Conservation (phyloP, 92 coral and sea anemone species). For the Metridium senile region DNA sequence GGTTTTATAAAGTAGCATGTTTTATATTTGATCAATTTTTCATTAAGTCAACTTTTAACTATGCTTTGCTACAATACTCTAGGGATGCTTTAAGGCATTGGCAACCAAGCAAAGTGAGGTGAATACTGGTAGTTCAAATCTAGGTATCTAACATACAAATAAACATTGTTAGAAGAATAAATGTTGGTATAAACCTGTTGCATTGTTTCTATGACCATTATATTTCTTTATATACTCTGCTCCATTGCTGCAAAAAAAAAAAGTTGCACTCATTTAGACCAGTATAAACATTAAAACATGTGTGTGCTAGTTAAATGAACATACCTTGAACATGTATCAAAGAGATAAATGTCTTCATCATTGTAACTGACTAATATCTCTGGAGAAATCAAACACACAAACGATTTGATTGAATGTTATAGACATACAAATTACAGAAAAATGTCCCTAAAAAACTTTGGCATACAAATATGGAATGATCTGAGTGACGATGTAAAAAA, state of each 20-base stretch:
- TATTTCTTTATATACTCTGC: constrained; percentile 87
- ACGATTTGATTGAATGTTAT: background rate
- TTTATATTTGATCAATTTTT: too few species aligned
- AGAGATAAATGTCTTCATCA: constrained; percentile 95
- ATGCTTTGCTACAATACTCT: too few species aligned
- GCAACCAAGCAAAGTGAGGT: too few species aligned
- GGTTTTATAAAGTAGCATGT: too few species aligned
- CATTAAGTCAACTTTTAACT: too few species aligned
- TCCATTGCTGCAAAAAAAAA: constrained; percentile 62
- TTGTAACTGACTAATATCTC: constrained; percentile 96
- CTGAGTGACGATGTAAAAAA: too few species aligned
- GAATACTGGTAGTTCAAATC: too few species aligned
- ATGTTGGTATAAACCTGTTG: constrained; percentile 14
- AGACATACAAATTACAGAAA: background rate
- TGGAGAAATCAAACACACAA: constrained; percentile 19
- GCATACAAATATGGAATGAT: too few species aligned
- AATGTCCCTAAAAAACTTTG: too few species aligned
- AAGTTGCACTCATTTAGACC: background rate
- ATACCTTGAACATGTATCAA: constrained; percentile 90
- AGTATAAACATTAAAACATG: too few species aligned
- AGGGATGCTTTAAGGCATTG: too few species aligned
- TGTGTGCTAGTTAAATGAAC: background rate
- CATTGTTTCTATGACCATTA: constrained; percentile 97
- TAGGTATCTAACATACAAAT: too few species aligned
- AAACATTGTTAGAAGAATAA: background rate